These are phyloP conservation scores for Salminus brasiliensis DNA, from an alignment of 2,113 vertebrate genomes.

Conservation along the genomic window DNA sequence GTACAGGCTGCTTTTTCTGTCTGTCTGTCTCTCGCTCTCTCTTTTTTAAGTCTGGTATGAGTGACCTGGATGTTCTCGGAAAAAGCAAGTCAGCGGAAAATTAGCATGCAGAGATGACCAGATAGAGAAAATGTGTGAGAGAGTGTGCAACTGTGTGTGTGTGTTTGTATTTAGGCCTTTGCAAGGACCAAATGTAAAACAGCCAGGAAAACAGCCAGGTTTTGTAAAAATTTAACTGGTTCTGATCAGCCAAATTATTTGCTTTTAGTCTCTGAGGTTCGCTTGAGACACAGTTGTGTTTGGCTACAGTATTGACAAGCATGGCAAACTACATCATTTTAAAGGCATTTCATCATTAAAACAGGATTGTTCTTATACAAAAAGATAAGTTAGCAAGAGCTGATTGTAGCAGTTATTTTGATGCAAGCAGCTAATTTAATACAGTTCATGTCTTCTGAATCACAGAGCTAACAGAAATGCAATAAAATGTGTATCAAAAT, in stretches of 20 bases:
- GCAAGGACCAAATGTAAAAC: not conserved
- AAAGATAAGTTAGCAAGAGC: too few species aligned
- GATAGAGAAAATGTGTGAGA: not conserved
- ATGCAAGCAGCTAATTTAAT: too few species aligned
- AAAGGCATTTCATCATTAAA: too few species aligned
- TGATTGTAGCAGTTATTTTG: too few species aligned
- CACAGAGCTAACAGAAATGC: too few species aligned
- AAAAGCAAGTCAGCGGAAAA: slow-evolving; percentile 15
- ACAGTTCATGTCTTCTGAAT: too few species aligned
- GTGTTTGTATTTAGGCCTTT: not conserved
- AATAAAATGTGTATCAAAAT: too few species aligned
- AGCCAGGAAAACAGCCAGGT: not conserved
- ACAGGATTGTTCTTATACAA: too few species aligned
- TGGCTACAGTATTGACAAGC: too few species aligned
- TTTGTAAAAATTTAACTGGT: not conserved
- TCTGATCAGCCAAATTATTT: not conserved
- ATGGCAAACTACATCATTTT: too few species aligned
- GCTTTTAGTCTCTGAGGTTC: too few species aligned
- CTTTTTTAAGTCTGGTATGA: not conserved
- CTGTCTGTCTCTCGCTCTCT: not conserved
- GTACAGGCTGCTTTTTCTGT: not conserved
- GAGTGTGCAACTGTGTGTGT: not conserved
- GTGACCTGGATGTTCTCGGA: slow-evolving; percentile 8
- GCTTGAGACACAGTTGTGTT: too few species aligned
- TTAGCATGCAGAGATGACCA: not conserved